These are phyloP conservation scores for Engraulis encrasicolus DNA, from an alignment of 2,113 vertebrate genomes.

Conservation along the genomic window DNA sequence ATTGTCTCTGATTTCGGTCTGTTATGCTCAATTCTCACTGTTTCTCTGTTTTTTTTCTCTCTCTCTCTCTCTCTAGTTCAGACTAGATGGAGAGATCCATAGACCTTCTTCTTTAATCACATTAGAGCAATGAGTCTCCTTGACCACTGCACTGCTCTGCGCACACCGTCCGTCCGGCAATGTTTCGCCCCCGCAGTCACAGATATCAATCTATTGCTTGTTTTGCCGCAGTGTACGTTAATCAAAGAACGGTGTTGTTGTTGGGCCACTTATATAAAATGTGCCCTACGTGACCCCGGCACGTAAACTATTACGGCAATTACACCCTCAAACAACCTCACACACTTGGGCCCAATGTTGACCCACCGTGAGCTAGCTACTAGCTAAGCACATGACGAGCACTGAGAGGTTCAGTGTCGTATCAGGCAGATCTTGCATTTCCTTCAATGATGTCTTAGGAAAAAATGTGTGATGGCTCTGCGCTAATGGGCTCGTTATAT, in stretches of 20 bases:
- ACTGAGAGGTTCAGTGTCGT: not conserved
- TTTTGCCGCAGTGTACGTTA: not conserved
- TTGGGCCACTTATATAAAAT: conserved; percentile 22
- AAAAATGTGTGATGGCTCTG: not conserved
- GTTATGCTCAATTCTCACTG: too few species aligned
- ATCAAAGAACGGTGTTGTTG: conserved; percentile 30
- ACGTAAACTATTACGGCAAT: conserved; percentile 13
- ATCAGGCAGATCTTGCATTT: not conserved
- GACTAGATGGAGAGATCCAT: too few species aligned
- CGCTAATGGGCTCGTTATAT: not conserved
- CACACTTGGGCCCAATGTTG: not conserved
- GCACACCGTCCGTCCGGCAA: too few species aligned
- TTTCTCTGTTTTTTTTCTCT: not conserved
- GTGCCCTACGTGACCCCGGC: not conserved
- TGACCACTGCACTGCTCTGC: not conserved
- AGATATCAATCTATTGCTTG: conserved; percentile 16
- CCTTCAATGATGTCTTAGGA: not conserved
- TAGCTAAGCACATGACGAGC: not conserved
- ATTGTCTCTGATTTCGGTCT: too few species aligned
- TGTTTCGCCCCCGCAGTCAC: not conserved
- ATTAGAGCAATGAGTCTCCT: not conserved
- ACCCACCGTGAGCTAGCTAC: not conserved
- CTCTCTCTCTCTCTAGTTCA: too few species aligned
- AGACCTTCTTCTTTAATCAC: not conserved
- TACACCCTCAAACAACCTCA: conserved; percentile 5